Conservation (phyloP, 2,888 invertebrate genomes). For the Heteromyza rotundicornis region DNA sequence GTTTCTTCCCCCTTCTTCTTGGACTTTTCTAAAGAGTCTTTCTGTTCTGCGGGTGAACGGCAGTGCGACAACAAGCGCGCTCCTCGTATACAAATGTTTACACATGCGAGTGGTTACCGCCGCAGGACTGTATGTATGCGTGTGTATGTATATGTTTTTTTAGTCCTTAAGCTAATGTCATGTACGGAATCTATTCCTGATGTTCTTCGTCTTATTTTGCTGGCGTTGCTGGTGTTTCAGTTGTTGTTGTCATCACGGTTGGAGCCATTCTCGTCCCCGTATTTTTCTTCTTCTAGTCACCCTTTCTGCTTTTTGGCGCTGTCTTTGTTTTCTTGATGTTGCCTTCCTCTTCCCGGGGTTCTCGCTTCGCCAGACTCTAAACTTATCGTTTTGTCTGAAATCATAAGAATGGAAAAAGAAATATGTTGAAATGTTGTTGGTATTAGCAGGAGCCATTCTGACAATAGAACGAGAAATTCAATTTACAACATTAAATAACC, state of each 20-base stretch:
- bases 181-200: neutral
- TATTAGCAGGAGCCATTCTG: constrained; percentile 7
- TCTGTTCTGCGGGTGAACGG: neutral
- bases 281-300: neutral
- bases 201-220: neutral
- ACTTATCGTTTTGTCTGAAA: neutral
- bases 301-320: too few species aligned
- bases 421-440: constrained; percentile 2
- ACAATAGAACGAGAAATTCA: constrained; percentile 4
- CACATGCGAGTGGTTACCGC: constrained; percentile 8
- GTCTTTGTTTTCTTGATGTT: neutral
- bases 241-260: too few species aligned
- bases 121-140: neutral
- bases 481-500: constrained; percentile 14
- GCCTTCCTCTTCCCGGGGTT: neutral
- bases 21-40: too few species aligned
- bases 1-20: too few species aligned
- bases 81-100: constrained; percentile 13
- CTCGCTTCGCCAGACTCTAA: neutral
- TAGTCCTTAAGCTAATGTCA: constrained; percentile 9
- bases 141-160: neutral
- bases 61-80: neutral
- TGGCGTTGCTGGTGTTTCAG: too few species aligned
- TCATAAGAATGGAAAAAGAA: neutral
- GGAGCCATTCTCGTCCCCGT: neutral